Conservation (phyloP, 1,140 invertebrate species). For the Leptinotarsa undecemlineata region DNA sequence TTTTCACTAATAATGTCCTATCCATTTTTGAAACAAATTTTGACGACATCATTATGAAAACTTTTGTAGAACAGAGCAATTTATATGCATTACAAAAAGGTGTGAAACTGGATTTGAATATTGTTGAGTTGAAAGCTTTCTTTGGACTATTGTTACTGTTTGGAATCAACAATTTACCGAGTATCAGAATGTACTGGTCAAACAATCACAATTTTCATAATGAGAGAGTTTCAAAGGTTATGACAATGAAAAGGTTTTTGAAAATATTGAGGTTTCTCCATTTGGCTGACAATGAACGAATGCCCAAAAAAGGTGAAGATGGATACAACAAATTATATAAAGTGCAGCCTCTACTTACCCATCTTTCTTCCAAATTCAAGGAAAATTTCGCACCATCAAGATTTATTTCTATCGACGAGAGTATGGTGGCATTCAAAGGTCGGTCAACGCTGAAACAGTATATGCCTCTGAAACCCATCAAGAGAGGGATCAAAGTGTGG, state of each 20-base stretch:
- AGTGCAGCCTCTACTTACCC: slow-evolving; percentile 26
- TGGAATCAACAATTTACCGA: slow-evolving; percentile 14
- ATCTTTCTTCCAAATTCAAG: slow-evolving; percentile 22
- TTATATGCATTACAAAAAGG: slow-evolving; percentile 8
- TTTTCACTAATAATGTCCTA: no score
- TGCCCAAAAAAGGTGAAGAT: slow-evolving; percentile 10
- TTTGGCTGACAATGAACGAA: slow-evolving; percentile 30
- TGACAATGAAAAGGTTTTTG: slow-evolving; percentile 22
- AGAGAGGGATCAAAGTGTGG: slow-evolving; percentile 49
- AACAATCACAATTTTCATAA: slow-evolving; percentile 14
- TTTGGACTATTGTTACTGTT: slow-evolving; percentile 9
- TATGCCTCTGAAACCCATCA: slow-evolving; percentile 57
- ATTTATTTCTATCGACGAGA: slow-evolving; percentile 40
- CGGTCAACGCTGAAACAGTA: slow-evolving; percentile 55
- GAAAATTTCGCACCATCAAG: background rate
- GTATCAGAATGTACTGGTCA: slow-evolving; percentile 11
- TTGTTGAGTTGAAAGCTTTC: slow-evolving; percentile 22
- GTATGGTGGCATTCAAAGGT: slow-evolving; percentile 43
- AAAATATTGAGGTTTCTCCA: slow-evolving; percentile 27
- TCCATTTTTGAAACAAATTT: no score
- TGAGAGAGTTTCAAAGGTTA: slow-evolving; percentile 11
- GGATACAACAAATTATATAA: slow-evolving; percentile 37
- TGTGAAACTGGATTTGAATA: background rate
- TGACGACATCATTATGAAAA: no score
- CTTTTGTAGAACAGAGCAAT: slow-evolving; percentile 10